A percentile compares a stretch with the other conserved stretches of the same genome.
phyloP scores from a whole-genome alignment of 1,140 invertebrate species.

The Platyscapa corneri region DNA sequence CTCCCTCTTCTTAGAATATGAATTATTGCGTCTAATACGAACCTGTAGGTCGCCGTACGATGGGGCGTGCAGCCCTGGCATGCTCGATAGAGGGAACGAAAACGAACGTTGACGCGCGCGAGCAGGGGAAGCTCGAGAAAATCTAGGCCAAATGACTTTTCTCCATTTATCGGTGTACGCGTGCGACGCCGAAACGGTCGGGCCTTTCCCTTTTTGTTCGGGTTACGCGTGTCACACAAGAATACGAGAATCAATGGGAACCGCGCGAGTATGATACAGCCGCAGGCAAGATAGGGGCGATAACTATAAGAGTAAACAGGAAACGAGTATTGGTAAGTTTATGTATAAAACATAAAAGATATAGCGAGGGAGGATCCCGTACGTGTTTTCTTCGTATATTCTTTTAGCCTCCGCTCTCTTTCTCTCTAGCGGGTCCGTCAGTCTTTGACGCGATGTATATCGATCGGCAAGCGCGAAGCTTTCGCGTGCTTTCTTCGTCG shows the following conservation, averaged over 20 bases:
- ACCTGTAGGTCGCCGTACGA: too few species aligned
- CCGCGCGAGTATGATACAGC: too few species aligned
- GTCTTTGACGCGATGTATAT: background rate
- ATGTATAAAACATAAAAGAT: background rate
- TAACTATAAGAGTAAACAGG: background rate
- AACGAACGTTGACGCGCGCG: background rate
- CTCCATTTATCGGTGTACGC: background rate
- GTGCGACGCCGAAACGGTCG: background rate
- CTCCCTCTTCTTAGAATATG: background rate
- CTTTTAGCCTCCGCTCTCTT: background rate
- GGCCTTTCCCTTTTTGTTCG: background rate
- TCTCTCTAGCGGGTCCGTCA: background rate
- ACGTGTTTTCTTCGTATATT: background rate
- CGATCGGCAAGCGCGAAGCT: background rate
- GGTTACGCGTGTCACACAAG: background rate
- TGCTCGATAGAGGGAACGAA: background rate
- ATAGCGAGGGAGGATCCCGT: background rate
- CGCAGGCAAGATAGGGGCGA: too few species aligned
- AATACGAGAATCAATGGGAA: background rate
- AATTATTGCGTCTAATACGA: background rate
- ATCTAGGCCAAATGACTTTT: constrained; percentile 19
- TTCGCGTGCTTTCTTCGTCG: background rate
- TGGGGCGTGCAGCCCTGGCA: background rate
- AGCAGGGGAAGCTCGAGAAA: background rate
- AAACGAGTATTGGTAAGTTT: background rate